A percentile compares a stretch with the other conserved stretches of the same genome.
Evolutionary conservation across 2,113 vertebrate species (phyloP).

Genomic region (Pseudorhombus dupliciocellatus): DNA sequence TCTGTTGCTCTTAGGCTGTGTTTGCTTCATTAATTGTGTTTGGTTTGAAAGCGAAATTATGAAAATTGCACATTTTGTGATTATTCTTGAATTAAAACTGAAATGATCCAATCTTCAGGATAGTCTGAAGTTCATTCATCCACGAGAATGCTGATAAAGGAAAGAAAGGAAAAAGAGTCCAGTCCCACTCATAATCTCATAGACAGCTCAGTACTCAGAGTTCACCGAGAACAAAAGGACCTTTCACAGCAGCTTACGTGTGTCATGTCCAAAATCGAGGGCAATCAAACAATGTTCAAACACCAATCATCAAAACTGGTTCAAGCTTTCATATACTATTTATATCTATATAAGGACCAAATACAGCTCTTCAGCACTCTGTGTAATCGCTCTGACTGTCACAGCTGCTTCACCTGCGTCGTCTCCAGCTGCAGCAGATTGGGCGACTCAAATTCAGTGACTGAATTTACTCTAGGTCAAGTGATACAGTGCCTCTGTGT

Average conservation of each 20-base stretch:
- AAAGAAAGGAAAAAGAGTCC: neutral
- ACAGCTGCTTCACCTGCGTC: no score
- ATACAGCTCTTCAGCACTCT: no score
- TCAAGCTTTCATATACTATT: neutral
- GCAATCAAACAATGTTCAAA: slow-evolving; percentile 6
- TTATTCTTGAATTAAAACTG: slow-evolving; percentile 23
- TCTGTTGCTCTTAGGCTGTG: no score
- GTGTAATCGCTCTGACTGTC: no score
- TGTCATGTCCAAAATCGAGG: slow-evolving; percentile 39
- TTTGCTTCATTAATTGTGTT: slow-evolving; percentile 12
- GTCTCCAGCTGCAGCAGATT: no score
- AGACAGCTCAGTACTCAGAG: slow-evolving; percentile 23
- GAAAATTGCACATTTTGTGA: neutral
- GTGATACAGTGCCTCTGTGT: no score
- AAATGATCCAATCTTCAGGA: slow-evolving; percentile 35
- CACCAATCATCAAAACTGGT: no score
- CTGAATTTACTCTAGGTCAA: no score
- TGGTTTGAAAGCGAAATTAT: slow-evolving; percentile 57
- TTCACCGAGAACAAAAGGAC: slow-evolving; percentile 58
- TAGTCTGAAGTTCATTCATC: slow-evolving; percentile 9
- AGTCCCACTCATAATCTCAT: no score
- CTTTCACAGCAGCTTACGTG: slow-evolving; percentile 67
- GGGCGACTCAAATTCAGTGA: no score
- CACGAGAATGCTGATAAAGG: neutral
- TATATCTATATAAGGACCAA: no score